Conservation (phyloP, 2,797 vertebrate species). For the Eremophila alpestris region DNA sequence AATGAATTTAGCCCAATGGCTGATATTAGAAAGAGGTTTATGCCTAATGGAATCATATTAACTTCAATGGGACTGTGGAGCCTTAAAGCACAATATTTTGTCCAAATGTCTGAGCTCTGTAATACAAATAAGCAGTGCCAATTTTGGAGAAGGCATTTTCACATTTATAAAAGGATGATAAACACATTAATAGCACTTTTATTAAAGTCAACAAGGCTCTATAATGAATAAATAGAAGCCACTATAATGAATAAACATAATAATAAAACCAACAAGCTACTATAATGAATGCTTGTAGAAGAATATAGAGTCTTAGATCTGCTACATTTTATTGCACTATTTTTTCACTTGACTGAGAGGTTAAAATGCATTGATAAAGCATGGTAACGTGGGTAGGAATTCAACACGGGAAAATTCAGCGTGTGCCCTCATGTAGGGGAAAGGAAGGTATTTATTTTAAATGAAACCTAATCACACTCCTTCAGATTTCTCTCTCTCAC, state of each 20-base stretch:
- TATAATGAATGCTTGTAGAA: not conserved
- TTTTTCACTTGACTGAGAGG: not conserved
- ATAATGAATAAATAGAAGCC: not conserved
- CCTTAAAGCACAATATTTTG: slow-evolving; percentile 33
- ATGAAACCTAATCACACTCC: not conserved
- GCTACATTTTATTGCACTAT: not conserved
- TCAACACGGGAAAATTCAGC: not conserved
- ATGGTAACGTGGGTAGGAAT: not conserved
- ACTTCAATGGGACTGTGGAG: not conserved
- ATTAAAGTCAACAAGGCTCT: slow-evolving; percentile 33
- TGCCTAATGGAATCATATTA: slow-evolving; percentile 31
- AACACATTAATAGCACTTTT: slow-evolving; percentile 30
- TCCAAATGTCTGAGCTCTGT: slow-evolving; percentile 16
- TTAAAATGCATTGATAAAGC: slow-evolving; percentile 5
- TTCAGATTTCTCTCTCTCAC: not conserved
- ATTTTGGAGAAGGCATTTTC: slow-evolving; percentile 17
- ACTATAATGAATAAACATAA: not conserved
- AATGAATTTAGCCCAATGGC: slow-evolving; percentile 14
- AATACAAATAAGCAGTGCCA: slow-evolving; percentile 20
- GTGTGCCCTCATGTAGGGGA: not conserved
- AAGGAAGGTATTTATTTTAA: not conserved
- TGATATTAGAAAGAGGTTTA: slow-evolving; percentile 4
- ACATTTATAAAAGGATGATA: slow-evolving; percentile 3
- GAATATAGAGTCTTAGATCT: not conserved
- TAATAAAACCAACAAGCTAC: not conserved